Evolutionary conservation across 2,888 invertebrate species (phyloP).

Genomic region (Tenthredo mesomela): DNA sequence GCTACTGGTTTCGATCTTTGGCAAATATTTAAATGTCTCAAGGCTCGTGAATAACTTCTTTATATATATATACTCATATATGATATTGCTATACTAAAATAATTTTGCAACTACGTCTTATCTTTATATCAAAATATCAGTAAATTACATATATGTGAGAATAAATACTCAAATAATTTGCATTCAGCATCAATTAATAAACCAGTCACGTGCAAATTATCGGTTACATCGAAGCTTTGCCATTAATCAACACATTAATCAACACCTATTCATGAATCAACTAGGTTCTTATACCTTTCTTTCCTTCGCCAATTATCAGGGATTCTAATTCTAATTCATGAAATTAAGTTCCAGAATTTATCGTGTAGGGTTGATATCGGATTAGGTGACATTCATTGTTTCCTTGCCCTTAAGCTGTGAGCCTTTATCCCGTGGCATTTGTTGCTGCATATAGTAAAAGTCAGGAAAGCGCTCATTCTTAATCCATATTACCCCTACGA

Average conservation of each 20-base stretch:
- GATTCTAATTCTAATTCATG: background rate
- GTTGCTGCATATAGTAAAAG: background rate
- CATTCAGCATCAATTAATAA: background rate
- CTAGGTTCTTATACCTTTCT: background rate
- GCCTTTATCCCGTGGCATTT: background rate
- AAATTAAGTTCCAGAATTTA: background rate
- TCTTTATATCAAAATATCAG: background rate
- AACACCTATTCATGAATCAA: background rate
- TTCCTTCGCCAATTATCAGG: background rate
- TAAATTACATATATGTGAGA: background rate
- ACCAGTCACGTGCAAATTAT: background rate
- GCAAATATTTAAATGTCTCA: conserved; percentile 48
- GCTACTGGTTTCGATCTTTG: conserved; percentile 50
- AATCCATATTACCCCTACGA: background rate
- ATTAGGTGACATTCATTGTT: conserved; percentile 15
- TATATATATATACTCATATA: background rate
- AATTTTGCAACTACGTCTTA: conserved; percentile 7
- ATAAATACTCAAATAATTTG: background rate
- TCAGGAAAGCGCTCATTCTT: background rate
- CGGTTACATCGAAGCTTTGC: background rate
- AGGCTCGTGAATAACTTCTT: conserved; percentile 43
- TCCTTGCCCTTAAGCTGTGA: background rate
- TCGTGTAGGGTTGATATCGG: background rate
- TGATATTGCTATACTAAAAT: conserved; percentile 15
- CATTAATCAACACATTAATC: background rate